Evolutionary conservation across 2,113 vertebrate species (phyloP).

Genomic region (Aix galericulata): DNA sequence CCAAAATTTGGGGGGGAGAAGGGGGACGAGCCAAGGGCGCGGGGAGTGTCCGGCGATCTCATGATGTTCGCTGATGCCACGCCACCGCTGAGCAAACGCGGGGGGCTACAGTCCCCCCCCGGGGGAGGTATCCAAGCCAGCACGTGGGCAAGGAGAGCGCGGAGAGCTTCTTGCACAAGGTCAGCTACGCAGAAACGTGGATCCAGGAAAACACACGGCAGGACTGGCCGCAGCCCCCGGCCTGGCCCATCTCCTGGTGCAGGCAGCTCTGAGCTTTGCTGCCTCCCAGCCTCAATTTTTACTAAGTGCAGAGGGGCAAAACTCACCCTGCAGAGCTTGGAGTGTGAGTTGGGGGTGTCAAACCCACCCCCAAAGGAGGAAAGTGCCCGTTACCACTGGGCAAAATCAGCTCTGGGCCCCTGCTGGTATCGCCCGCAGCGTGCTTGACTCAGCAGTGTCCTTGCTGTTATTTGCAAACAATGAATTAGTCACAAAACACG

Average conservation of each 20-base stretch:
- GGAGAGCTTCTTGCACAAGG: slow-evolving; percentile 23
- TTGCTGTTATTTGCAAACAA: slow-evolving; percentile 24
- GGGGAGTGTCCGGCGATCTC: not conserved
- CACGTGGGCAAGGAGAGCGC: not conserved
- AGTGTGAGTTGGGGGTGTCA: not conserved
- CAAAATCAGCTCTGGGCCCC: not conserved
- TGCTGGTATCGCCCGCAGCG: not conserved
- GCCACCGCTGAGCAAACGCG: not conserved
- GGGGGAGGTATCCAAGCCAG: not conserved
- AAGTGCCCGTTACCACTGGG: not conserved
- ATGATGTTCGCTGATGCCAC: not conserved
- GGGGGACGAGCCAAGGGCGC: not conserved
- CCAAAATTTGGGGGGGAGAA: accelerated
- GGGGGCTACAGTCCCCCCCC: not conserved
- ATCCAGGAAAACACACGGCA: not conserved
- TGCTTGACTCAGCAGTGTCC: not conserved
- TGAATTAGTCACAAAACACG: not conserved
- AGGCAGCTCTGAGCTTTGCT: not conserved
- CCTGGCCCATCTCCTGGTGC: not conserved
- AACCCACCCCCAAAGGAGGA: not conserved
- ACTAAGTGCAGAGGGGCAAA: not conserved
- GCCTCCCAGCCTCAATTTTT: not conserved
- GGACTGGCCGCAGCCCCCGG: accelerated
- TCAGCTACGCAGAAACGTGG: not conserved
- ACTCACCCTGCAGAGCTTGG: not conserved